These are phyloP conservation scores for Sebastes glaucus DNA, from an alignment of 2,797 vertebrate genomes.

Conservation along the genomic window DNA sequence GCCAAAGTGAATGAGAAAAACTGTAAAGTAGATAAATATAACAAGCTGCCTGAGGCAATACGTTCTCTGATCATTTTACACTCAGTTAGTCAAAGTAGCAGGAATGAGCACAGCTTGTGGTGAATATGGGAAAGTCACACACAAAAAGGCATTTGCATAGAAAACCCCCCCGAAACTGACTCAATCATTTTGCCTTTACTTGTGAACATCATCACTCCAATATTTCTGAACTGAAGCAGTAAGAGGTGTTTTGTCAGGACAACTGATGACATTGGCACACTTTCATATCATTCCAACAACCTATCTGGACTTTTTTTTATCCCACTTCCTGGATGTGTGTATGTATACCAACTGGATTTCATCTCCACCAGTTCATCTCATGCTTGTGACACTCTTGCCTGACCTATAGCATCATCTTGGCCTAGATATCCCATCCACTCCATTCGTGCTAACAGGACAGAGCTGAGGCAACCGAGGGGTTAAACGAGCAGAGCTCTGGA, in stretches of 20 bases:
- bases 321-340: neutral
- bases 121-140: neutral
- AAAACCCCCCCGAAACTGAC: neutral
- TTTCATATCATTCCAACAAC: neutral
- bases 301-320: neutral
- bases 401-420: slow-evolving; percentile 30
- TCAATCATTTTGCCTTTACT: neutral
- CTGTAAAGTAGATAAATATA: neutral
- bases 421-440: neutral
- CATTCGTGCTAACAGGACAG: neutral
- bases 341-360: neutral
- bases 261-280: neutral
- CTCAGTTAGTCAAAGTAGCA: neutral
- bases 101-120: neutral
- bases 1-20: no score
- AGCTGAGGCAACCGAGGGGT: slow-evolving; percentile 23
- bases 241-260: neutral
- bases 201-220: neutral
- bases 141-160: neutral
- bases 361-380: slow-evolving; percentile 12
- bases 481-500: slow-evolving; percentile 20
- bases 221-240: neutral
- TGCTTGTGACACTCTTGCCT: slow-evolving; percentile 8
- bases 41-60: neutral
- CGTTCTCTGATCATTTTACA: neutral